phyloP scores from a whole-genome alignment of 2,888 invertebrate genomes.

The Lepidochrysops patricia region DNA sequence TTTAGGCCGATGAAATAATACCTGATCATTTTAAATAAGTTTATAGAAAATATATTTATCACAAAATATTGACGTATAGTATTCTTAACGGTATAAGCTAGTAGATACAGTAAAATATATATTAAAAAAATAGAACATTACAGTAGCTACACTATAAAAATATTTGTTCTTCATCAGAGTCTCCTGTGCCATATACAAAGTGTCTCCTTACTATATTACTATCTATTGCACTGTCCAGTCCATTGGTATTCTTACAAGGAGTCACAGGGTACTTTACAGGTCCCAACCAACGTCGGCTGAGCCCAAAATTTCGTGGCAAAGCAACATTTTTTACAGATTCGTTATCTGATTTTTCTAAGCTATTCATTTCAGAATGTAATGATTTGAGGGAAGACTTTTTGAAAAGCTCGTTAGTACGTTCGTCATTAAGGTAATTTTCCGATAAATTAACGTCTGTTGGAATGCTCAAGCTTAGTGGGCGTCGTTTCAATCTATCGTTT shows the following conservation, averaged over 20 bases:
- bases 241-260: constrained; percentile 69
- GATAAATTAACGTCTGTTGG: constrained; percentile 54
- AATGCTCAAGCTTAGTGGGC: constrained; percentile 63
- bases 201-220: constrained; percentile 56
- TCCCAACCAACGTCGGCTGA: constrained; percentile 76
- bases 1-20: too few species aligned
- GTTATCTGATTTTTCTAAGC: constrained; percentile 49
- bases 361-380: constrained; percentile 55
- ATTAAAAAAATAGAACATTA: constrained; percentile 17
- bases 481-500: constrained; percentile 44
- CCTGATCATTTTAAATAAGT: too few species aligned
- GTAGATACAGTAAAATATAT: constrained; percentile 9
- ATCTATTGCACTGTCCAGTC: constrained; percentile 43
- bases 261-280: constrained; percentile 79
- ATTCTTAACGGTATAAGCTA: background rate
- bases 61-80: background rate
- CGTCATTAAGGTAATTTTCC: constrained; percentile 48
- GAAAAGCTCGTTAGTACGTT: constrained; percentile 35
- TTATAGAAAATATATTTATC: constrained; percentile 10
- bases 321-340: constrained; percentile 61
- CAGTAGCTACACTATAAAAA: constrained; percentile 61
- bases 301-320: constrained; percentile 73
- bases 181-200: constrained; percentile 66
- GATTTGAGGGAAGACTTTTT: constrained; percentile 55
- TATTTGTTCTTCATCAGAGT: constrained; percentile 78